Percentiles rank a stretch among this genome's conserved stretches.
Conservation (phyloP, 1,140 invertebrate species). For the Drosophila funebris region DNA sequence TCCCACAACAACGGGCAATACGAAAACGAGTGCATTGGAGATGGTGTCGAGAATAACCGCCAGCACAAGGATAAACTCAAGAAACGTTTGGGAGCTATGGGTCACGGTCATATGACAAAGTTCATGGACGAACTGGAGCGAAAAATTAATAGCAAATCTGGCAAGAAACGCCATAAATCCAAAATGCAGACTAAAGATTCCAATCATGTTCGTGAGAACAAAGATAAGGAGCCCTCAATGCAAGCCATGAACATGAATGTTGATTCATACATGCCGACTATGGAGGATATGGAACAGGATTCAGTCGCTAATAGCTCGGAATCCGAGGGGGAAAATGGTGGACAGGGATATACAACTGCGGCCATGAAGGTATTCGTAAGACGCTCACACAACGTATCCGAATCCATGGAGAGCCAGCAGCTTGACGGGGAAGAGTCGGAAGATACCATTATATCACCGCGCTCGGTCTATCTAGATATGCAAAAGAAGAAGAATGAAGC, state of each 20-base stretch:
- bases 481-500: constrained; percentile 36
- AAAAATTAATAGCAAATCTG: constrained; percentile 38
- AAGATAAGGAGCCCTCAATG: neutral
- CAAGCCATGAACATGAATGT: constrained; percentile 11
- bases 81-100: constrained; percentile 21
- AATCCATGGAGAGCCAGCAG: neutral
- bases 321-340: constrained; percentile 33
- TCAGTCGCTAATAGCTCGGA: constrained; percentile 25
- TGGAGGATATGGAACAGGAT: constrained; percentile 21
- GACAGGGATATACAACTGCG: constrained; percentile 5
- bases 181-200: constrained; percentile 1
- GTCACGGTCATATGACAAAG: constrained; percentile 43
- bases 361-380: constrained; percentile 64
- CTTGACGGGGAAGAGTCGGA: constrained; percentile 4
- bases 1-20: neutral
- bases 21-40: constrained; percentile 35
- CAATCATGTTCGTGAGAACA: neutral
- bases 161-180: constrained; percentile 48
- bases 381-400: constrained; percentile 34
- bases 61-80: constrained; percentile 10
- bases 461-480: constrained; percentile 46
- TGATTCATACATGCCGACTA: constrained; percentile 46
- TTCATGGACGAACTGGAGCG: constrained; percentile 51
- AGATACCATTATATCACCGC: constrained; percentile 48
- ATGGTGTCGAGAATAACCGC: neutral